Evolutionary conservation across 2,113 vertebrate species (phyloP).

Genomic region (Falco punctatus): DNA sequence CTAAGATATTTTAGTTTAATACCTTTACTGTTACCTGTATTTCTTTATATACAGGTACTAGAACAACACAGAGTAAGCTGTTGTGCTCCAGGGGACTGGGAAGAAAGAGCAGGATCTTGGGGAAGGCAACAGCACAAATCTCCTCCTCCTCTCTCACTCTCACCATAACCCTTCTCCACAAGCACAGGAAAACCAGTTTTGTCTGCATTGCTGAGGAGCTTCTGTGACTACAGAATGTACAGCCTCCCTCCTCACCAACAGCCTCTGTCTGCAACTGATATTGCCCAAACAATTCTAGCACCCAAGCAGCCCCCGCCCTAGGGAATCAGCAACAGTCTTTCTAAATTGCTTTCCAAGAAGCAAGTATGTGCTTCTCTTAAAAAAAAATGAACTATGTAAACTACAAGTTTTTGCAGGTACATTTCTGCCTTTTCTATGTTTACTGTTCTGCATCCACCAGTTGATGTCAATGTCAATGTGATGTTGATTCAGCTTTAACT

Average conservation of each 20-base stretch:
- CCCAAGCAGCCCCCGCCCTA: no score
- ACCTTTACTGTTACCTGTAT: background rate
- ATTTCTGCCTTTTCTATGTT: background rate
- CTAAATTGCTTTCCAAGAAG: background rate
- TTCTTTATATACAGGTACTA: background rate
- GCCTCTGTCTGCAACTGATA: accelerated
- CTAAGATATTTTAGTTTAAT: background rate
- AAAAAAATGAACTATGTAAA: background rate
- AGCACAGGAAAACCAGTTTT: background rate
- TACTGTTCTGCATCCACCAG: background rate
- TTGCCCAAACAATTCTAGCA: background rate
- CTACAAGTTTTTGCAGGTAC: background rate
- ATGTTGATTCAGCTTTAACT: background rate
- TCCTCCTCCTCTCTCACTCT: background rate
- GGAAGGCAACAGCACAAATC: no score
- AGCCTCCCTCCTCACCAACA: background rate
- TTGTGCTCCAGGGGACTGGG: background rate
- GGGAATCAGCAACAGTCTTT: background rate
- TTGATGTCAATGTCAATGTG: accelerated
- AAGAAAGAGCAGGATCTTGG: background rate
- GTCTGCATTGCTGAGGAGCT: background rate
- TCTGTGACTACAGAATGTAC: background rate
- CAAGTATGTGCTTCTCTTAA: background rate
- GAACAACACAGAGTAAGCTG: background rate
- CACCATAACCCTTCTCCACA: background rate